Evolutionary conservation across 1,140 invertebrate genomes (phyloP).

Genomic region (Apis dorsata): DNA sequence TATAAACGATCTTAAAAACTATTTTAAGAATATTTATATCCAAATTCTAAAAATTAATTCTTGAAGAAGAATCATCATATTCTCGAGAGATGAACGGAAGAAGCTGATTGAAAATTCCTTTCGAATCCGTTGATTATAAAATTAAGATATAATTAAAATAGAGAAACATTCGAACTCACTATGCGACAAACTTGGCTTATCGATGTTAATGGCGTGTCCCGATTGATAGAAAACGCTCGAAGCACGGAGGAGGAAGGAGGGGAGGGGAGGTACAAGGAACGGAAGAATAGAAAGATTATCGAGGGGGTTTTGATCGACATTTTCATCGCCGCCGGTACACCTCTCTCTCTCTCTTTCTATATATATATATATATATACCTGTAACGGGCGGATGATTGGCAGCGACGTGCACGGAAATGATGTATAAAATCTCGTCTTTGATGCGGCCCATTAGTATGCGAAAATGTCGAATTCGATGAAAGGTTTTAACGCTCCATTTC

Average conservation of each 20-base stretch:
- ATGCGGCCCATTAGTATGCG: constrained; percentile 12
- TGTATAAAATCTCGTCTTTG: constrained; percentile 43
- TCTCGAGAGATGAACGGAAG: too few species aligned
- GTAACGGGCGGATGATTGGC: neutral
- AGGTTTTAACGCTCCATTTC: constrained; percentile 21
- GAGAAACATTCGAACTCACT: neutral
- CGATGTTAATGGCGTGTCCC: neutral
- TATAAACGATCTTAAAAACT: too few species aligned
- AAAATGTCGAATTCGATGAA: constrained; percentile 17
- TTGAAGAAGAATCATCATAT: too few species aligned
- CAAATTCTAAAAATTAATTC: too few species aligned
- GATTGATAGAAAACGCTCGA: constrained; percentile 37
- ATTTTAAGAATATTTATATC: too few species aligned
- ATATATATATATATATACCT: neutral
- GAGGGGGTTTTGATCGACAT: constrained; percentile 48
- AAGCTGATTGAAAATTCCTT: too few species aligned
- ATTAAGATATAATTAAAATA: neutral
- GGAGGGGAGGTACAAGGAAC: neutral
- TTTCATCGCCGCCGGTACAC: constrained; percentile 42
- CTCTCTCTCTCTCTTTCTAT: neutral
- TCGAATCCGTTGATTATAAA: too few species aligned
- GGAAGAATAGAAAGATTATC: constrained; percentile 41
- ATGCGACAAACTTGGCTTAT: neutral
- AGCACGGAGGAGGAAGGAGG: constrained; percentile 4
- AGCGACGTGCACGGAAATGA: constrained; percentile 51